A percentile compares a stretch with the other conserved stretches of the same genome.
These are phyloP conservation scores for Aphaenogaster ashmeadi DNA, from an alignment of 1,140 invertebrate species.

Conservation along the genomic window DNA sequence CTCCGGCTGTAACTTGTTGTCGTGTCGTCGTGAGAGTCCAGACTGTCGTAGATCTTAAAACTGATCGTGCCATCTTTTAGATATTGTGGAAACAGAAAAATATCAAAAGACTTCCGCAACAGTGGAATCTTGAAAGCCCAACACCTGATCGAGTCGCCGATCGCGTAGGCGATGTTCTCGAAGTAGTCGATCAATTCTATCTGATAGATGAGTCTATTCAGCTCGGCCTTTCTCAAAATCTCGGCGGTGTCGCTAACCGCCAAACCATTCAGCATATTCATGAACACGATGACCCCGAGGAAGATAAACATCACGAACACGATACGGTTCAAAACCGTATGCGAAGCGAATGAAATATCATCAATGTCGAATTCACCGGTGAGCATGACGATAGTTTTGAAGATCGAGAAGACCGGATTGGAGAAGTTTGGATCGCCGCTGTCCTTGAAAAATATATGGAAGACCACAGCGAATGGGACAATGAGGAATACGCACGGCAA, in stretches of 20 bases:
- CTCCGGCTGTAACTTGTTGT: too few relatives aligned
- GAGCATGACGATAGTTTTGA: conserved; percentile 94
- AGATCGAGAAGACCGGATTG: conserved; percentile 90
- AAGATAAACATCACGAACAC: too few relatives aligned
- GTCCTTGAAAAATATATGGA: conserved; percentile 88
- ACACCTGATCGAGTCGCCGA: conserved; percentile 81
- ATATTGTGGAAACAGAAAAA: conserved; percentile 89
- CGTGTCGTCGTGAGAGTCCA: too few relatives aligned
- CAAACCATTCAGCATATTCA: conserved; percentile 86
- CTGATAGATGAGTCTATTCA: conserved; percentile 91
- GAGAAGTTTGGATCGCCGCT: conserved; percentile 88
- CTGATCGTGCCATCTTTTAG: conserved; percentile 87
- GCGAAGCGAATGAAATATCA: too few relatives aligned
- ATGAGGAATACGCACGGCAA: conserved; percentile 93
- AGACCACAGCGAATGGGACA: conserved; percentile 90
- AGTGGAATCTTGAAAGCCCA: too few relatives aligned
- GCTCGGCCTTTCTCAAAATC: conserved; percentile 92
- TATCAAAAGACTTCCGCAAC: too few relatives aligned
- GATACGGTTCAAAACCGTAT: too few relatives aligned
- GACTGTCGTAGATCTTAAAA: conserved; percentile 83
- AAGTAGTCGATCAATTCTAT: conserved; percentile 91
- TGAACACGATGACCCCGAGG: too few relatives aligned
- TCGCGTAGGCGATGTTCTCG: conserved; percentile 89
- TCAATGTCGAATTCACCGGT: conserved; percentile 90
- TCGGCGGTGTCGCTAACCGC: conserved; percentile 93